phyloP scores from a whole-genome alignment of 2,113 vertebrate species.

The Onychorhynchus coronatus region DNA sequence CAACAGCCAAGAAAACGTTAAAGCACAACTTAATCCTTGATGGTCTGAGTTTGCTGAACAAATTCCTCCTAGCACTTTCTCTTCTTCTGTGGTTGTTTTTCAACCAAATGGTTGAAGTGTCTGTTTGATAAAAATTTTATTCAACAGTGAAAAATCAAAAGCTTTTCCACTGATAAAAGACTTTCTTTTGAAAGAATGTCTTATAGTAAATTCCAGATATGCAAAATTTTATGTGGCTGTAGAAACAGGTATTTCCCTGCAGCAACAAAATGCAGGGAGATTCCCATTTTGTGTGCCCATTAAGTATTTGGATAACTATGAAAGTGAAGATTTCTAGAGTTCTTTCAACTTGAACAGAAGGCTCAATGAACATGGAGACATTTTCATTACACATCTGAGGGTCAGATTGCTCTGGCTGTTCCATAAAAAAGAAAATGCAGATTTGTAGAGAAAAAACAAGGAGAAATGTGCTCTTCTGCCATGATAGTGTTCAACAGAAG shows the following conservation, averaged over 20 bases:
- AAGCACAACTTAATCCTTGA: background rate
- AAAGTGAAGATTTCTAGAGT: background rate
- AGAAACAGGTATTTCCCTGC: background rate
- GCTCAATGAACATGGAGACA: background rate
- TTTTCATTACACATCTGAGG: background rate
- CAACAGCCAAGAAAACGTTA: background rate
- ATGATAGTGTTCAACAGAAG: rapidly evolving
- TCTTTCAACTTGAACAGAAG: background rate
- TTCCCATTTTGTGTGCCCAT: background rate
- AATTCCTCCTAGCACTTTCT: background rate
- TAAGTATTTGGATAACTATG: background rate
- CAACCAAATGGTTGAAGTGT: background rate
- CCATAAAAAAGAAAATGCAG: background rate
- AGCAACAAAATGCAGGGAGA: background rate
- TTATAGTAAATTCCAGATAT: background rate
- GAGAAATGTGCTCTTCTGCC: background rate
- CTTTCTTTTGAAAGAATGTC: background rate
- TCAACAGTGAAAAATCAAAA: background rate
- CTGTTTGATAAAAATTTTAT: background rate
- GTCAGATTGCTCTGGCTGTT: background rate
- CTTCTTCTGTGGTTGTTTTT: background rate
- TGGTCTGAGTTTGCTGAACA: background rate
- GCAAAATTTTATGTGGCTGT: background rate
- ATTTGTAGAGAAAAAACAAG: background rate
- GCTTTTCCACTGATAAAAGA: background rate